Evolutionary conservation across 2,113 vertebrate species (phyloP).

Genomic region (Lophius piscatorius): DNA sequence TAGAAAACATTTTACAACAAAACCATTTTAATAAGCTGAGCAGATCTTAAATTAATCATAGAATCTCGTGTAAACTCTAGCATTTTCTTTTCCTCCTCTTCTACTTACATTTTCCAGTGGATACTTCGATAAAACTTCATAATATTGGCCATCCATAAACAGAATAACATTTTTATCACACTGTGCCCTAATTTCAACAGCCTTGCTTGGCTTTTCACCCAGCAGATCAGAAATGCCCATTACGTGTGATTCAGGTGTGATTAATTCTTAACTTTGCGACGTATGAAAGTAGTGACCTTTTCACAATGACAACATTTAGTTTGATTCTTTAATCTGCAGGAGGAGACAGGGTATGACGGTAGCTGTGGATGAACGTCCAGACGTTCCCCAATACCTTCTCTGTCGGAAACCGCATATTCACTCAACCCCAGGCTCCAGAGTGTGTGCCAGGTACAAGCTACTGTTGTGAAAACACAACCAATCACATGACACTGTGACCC

Average conservation of each 20-base stretch:
- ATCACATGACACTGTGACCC: constrained; percentile 39
- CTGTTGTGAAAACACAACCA: constrained; percentile 48
- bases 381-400: constrained; percentile 17
- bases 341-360: not conserved
- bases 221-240: constrained; percentile 23
- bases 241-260: constrained; percentile 24
- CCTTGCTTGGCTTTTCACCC: no score
- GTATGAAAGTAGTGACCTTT: constrained; percentile 61
- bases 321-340: constrained; percentile 27
- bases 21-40: no score
- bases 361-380: constrained; percentile 36
- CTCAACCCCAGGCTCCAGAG: constrained; percentile 28
- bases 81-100: no score
- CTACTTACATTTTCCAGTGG: no score
- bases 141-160: no score
- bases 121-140: no score
- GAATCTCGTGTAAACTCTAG: no score
- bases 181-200: no score
- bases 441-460: constrained; percentile 26
- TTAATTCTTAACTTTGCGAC: constrained; percentile 35
- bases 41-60: no score
- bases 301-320: constrained; percentile 31
- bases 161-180: no score
- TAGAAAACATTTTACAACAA: no score
- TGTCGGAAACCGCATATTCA: constrained; percentile 33